Conservation (phyloP, 2,113 vertebrate species). For the Hemichromis elongatus region DNA sequence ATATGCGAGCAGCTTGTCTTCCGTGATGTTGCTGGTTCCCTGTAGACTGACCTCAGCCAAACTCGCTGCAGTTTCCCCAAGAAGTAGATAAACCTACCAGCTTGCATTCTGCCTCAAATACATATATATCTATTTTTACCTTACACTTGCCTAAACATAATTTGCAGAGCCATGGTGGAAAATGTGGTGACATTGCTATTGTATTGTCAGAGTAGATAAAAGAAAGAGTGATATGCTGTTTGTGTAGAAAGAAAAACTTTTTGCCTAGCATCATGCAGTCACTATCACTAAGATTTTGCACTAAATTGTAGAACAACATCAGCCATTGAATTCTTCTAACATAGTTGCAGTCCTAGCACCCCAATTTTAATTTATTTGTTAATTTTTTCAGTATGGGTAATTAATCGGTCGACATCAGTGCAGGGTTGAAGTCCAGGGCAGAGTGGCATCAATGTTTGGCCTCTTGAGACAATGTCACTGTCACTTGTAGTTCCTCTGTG, state of each 20-base stretch:
- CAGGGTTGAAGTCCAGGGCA: not conserved
- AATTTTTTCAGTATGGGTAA: not conserved
- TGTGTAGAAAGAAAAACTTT: not conserved
- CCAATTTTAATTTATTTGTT: not conserved
- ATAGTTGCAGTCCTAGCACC: not conserved
- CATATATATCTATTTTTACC: no score
- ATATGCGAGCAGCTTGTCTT: not conserved
- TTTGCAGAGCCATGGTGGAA: no score
- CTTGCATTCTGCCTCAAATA: no score
- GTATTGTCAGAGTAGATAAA: no score
- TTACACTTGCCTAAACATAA: no score
- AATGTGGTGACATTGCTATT: no score
- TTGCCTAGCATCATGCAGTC: not conserved
- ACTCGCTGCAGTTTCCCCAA: no score
- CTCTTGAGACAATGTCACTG: not conserved
- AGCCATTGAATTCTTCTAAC: not conserved
- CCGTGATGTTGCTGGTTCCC: not conserved
- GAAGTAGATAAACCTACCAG: no score
- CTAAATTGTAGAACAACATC: not conserved
- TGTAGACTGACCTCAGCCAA: not conserved
- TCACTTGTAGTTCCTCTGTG: not conserved
- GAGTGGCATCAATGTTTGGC: not conserved
- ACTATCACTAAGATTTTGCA: not conserved
- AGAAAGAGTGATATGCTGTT: not conserved
- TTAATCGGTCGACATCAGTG: not conserved